phyloP scores from a whole-genome alignment of 2,888 invertebrate genomes.

The Nezara viridula region DNA sequence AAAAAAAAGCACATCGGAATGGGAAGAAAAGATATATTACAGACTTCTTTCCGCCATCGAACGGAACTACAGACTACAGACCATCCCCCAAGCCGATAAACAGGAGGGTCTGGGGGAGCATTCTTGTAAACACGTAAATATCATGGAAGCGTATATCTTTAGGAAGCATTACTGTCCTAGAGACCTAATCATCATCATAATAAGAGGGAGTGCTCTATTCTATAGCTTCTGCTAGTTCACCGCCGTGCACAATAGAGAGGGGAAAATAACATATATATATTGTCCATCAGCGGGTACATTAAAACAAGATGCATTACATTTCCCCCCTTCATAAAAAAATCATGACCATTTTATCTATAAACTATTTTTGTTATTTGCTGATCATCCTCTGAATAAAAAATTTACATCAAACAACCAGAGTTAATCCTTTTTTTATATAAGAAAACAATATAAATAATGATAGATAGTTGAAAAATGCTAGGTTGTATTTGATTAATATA shows the following conservation, averaged over 20 bases:
- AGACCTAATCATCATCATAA: constrained; percentile 44
- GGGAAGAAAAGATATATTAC: neutral
- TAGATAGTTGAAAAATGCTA: too few species aligned
- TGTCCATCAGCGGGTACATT: constrained; percentile 35
- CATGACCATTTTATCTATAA: neutral
- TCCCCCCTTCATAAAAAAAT: neutral
- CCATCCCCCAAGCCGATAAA: constrained; percentile 21
- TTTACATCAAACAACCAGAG: neutral
- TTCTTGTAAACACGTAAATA: constrained; percentile 43
- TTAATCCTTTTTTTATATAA: too few species aligned
- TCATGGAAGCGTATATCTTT: neutral
- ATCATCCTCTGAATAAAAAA: neutral
- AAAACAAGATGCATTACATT: constrained; percentile 18
- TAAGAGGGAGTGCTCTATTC: neutral
- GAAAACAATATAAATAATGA: too few species aligned
- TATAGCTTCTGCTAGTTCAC: neutral
- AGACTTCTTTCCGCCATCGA: neutral
- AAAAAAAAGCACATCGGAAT: neutral
- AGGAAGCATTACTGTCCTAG: constrained; percentile 29
- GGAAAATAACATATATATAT: neutral
- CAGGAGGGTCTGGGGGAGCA: neutral
- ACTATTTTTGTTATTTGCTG: neutral
- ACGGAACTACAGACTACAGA: constrained; percentile 24
- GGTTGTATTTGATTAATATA: too few species aligned
- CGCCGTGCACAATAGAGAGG: neutral